Evolutionary conservation across 2,888 invertebrate genomes (phyloP).

Genomic region (Lasioglossum oenotherae): DNA sequence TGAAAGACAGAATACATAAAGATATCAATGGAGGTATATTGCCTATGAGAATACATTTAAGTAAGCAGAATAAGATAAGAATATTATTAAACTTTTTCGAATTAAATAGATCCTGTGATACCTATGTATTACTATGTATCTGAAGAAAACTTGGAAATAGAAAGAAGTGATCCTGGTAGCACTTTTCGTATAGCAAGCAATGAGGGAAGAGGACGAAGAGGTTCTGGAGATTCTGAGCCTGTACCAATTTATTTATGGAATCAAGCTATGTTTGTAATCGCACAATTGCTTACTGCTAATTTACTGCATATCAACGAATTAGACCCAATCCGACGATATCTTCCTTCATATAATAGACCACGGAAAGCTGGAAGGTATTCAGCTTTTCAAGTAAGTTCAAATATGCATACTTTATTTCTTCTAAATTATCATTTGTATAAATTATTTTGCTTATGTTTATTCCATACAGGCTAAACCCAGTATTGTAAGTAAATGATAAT

Average conservation of each 20-base stretch:
- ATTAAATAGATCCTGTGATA: constrained; percentile 91
- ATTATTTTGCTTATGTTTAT: constrained; percentile 69
- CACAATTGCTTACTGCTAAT: constrained; percentile 95
- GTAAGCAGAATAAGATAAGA: neutral
- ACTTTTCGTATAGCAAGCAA: constrained; percentile 88
- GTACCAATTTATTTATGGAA: constrained; percentile 89
- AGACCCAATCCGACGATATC: constrained; percentile 97
- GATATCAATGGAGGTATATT: constrained; percentile 91
- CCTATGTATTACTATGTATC: constrained; percentile 97
- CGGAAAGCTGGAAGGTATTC: constrained; percentile 96
- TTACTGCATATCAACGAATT: constrained; percentile 97
- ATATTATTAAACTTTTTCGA: constrained; percentile 20
- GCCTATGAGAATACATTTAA: constrained; percentile 16
- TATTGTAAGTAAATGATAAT: constrained; percentile 86
- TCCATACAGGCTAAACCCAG: constrained; percentile 86
- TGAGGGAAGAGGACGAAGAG: constrained; percentile 85
- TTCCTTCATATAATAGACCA: constrained; percentile 98
- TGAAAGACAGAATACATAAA: constrained; percentile 92
- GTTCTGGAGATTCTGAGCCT: constrained; percentile 69
- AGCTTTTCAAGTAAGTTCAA: constrained; percentile 94
- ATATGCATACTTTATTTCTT: neutral
- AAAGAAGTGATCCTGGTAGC: constrained; percentile 89
- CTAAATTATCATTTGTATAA: constrained; percentile 34
- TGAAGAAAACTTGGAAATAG: constrained; percentile 89
- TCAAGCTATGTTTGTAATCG: constrained; percentile 97